Base-by-base conservation (phyloP, 2,113 vertebrate species). In the Chaetura pelagica region DNA sequence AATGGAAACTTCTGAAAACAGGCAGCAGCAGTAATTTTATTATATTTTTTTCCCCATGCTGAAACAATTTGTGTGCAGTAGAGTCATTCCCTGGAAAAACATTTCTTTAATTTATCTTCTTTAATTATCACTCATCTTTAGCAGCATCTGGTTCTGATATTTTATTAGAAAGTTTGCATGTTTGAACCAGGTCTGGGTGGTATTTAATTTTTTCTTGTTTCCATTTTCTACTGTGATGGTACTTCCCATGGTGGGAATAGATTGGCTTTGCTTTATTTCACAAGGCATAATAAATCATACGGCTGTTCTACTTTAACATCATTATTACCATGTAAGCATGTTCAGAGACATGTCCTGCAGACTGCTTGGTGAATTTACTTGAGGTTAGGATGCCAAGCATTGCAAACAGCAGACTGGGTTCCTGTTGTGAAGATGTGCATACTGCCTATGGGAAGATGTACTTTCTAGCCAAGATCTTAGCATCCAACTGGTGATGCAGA, bases 61-160 rank as follows among this genome's bases (percentile, higher is more conserved):
- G 97, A 97, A 98, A 97, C 96, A 97, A 96, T 98, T 97, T 94
- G 93, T 97, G 93, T 91, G 87, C 81, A 93, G 74, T 81, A 92
- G 87, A 97, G 74, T 96, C 97, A 97, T 97, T 98, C 97, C 96
- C 88, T 97, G 96, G 95, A 97, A 98, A 96, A 97, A 96, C 92
- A 97, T 98, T 98, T 97, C 96, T 94, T 97, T 96, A 97, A 98
- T 98, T 98, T 98, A 98, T 98, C 97, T 97, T 96, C 95, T 97
- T 97, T 98, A 98, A 98, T 98, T 98, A 98, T 98, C 97, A 97
- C 96, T 97, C 96, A 93, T 98, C 96, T 98, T 97, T 96, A 96
- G 90, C 94, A 97, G 97, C 98, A 98, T 98, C 98, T 98, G 98
- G 97, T 98, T 98, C 97, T 94, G 93, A 97, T 98, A 97, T 98